phyloP scores from a whole-genome alignment of 2,888 invertebrate species.

The Drosophila crucigera region DNA sequence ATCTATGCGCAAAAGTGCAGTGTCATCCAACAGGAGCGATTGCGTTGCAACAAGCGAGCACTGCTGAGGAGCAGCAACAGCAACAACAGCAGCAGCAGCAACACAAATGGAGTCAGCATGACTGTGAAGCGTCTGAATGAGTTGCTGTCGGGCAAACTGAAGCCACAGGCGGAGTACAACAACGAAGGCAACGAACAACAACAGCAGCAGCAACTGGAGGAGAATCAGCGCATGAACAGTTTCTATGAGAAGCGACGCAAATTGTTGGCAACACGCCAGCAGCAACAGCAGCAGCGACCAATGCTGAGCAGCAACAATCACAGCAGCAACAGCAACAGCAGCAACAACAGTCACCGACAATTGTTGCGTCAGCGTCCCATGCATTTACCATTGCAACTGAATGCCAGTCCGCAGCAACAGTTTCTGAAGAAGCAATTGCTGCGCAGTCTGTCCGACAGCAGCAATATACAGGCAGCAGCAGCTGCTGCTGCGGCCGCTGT shows the following conservation, averaged over 20 bases:
- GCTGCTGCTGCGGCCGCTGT: constrained; percentile 37
- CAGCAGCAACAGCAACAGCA: constrained; percentile 30
- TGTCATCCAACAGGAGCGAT: constrained; percentile 66
- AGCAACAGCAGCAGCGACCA: constrained; percentile 38
- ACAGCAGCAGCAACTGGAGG: constrained; percentile 38
- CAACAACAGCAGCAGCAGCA: constrained; percentile 10
- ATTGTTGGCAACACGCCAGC: constrained; percentile 44
- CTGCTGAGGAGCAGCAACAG: constrained; percentile 36
- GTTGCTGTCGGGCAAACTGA: constrained; percentile 65
- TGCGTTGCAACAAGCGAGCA: constrained; percentile 78
- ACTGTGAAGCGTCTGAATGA: constrained; percentile 78
- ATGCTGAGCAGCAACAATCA: constrained; percentile 22
- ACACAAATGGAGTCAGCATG: constrained; percentile 36
- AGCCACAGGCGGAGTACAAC: constrained; percentile 52
- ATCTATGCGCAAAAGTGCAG: constrained; percentile 73
- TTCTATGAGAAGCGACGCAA: constrained; percentile 80
- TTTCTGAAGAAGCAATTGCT: constrained; percentile 75
- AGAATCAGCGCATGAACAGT: constrained; percentile 66
- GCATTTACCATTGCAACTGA: constrained; percentile 64
- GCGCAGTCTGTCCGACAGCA: constrained; percentile 76
- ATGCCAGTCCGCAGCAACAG: constrained; percentile 62
- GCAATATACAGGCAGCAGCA: constrained; percentile 62
- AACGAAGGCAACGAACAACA: constrained; percentile 34
- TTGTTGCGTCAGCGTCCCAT: constrained; percentile 63
- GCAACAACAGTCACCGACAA: constrained; percentile 30